Conservation (phyloP, 2,113 vertebrate species). For the Ageneiosus marmoratus region DNA sequence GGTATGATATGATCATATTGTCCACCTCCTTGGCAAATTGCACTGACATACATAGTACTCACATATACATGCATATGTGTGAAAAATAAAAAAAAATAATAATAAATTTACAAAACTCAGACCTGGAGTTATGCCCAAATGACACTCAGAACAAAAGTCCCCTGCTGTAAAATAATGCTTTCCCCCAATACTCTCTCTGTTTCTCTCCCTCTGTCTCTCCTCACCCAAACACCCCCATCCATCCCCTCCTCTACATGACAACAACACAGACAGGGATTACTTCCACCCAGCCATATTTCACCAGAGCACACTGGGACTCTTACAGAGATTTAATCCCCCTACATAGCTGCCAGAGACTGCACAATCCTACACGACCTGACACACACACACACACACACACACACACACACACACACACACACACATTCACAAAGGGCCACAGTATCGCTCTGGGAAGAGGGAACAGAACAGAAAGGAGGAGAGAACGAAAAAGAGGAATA, state of each 20-base stretch:
- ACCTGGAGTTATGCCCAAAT: slow-evolving; percentile 75
- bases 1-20: background rate
- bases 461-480: slow-evolving; percentile 27
- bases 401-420: slow-evolving; percentile 33
- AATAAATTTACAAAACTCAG: slow-evolving; percentile 56
- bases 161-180: slow-evolving; percentile 44
- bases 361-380: slow-evolving; percentile 41
- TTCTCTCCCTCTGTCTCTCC: slow-evolving; percentile 36
- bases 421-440: slow-evolving; percentile 44
- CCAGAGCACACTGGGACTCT: slow-evolving; percentile 48
- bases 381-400: slow-evolving; percentile 44
- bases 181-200: slow-evolving; percentile 52
- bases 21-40: slow-evolving; percentile 35
- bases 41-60: background rate
- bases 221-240: slow-evolving; percentile 21
- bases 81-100: slow-evolving; percentile 53
- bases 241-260: slow-evolving; percentile 54
- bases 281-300: slow-evolving; percentile 55
- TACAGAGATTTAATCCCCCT: slow-evolving; percentile 54
- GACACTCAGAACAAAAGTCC: slow-evolving; percentile 69
- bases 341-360: slow-evolving; percentile 52
- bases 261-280: slow-evolving; percentile 61
- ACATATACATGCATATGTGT: slow-evolving; percentile 43
- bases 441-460: slow-evolving; percentile 48
- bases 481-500: slow-evolving; percentile 30